Evolutionary conservation across 2,113 vertebrate genomes (phyloP), one percentile per base, ranked within the genome.

Genomic region (Cynocephalus volans): DNA sequence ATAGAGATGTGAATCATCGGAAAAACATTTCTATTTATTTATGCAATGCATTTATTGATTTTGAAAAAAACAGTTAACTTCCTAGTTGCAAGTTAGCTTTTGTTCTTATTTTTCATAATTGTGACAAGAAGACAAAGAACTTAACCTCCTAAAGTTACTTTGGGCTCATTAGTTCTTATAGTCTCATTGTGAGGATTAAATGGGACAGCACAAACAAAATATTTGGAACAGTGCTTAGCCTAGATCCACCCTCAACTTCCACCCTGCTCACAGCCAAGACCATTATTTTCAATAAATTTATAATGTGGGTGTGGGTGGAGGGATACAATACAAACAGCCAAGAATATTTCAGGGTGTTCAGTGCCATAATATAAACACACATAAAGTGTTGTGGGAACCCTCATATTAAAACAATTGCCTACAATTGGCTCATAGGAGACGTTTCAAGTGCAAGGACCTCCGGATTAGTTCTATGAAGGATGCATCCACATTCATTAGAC

Each of bases 241-340:
- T 73, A 72, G 8, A 91, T 65, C 11, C 9, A 9, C 45, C 28
- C 13, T 12, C n/a, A 77, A 10, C 7, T 0, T 1, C 28, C 21
- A 82, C 8, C 3, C 7, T 10, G 1, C n/a, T 89, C 13, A 26
- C 36, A 56, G 56, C 13, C 33, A 41, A 36, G 54, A 11, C 36
- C 14, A 91, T 28, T 67, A 8, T 67, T 85, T 73, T 82, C 48
- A 87, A 58, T 33, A 6, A 77, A 1, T 79, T 70, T 86, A 77
- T 48, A 77, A 92, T 26, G 4, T 2, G 0, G 21, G 36, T 2
- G 0, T 17, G 36, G 3, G 31, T 19, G 60, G 15, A 0, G 18
- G 21, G 5, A 0, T 24, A 21, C 2, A 65, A 48, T 31, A 41
- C 13, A 69, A 86, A 48, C 6, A 88, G 67, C 9, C 15, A 77